Base-by-base conservation (phyloP, 2,888 invertebrate genomes). In the Crepidodera aurea region DNA sequence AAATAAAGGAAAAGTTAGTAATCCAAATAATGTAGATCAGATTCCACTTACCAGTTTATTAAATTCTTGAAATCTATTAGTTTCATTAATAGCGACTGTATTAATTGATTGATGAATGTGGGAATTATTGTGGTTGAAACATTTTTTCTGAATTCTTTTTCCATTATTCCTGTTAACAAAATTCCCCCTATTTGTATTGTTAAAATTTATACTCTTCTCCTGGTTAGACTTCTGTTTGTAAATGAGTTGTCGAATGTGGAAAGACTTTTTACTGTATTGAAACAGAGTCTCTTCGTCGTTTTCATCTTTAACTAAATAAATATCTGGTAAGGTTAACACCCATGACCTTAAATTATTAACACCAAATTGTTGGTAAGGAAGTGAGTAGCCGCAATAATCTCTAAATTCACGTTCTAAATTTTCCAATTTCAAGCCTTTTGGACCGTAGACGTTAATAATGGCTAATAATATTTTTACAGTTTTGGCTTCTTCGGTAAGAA, bases 311-410 rank as follows among this genome's bases (percentile, higher is more conserved):
- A 74, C 64, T 34, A 75, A 51, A 53, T 74, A 75, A 54, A 75
- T 71, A 51, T 74, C 66, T 0, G 73, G 75, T 15, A 73, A 50
- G 15, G 71, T 72, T 53, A 67, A 62, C n/a, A 76, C 46, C 73
- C 72, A 76, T 1, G 71, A 68, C 65, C 56, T 69, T 29, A 76
- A 63, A 58, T 53, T 67, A 18, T 66, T 62, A 18, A 57, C 69
- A 5, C 73, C 73, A 58, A 75, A 75, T 65, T 72, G 61, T 59
- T 68, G 64, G 59, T 71, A 76, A 8, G 75, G 75, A 53, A 75
- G 70, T 4, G 67, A 48, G 48, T 61, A 70, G 22, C 75, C 75
- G 62, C 71, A 71, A 34, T 65, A 69, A 16, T 54, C 61, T 56
- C 55, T 51, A 57, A 74, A 74, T 59, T 76, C 75, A 19, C 60